phyloP scores from a whole-genome alignment of 2,888 invertebrate species.

The Plebejus melissa region DNA sequence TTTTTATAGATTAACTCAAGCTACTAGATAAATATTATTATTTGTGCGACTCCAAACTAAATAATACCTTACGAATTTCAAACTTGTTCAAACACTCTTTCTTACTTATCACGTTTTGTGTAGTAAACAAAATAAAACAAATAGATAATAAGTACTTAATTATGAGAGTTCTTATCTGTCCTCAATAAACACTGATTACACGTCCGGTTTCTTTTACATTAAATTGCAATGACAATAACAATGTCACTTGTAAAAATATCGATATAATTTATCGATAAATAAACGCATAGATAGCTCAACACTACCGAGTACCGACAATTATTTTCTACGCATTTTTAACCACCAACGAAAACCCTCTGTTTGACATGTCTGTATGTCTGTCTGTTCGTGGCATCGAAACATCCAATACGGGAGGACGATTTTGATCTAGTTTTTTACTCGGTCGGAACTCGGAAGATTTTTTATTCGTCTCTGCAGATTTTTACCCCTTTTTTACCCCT shows the following conservation, averaged over 20 bases:
- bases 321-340: neutral
- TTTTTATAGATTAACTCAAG: too few relatives aligned
- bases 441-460: too few relatives aligned
- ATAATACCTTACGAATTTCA: neutral
- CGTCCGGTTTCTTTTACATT: slow-evolving; percentile 21
- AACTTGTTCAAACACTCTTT: neutral
- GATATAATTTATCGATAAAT: neutral
- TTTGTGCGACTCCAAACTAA: too few relatives aligned
- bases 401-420: too few relatives aligned
- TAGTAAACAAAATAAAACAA: neutral
- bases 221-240: slow-evolving; percentile 14
- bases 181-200: slow-evolving; percentile 14
- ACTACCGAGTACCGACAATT: neutral
- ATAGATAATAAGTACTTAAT: neutral
- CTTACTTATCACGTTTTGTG: neutral
- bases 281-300: neutral
- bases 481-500: too few relatives aligned
- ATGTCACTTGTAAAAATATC: slow-evolving; percentile 11
- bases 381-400: too few relatives aligned
- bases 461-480: too few relatives aligned
- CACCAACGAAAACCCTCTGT: neutral
- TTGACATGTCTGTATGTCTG: neutral
- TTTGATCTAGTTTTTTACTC: too few relatives aligned
- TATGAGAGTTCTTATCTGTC: slow-evolving; percentile 14
- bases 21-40: too few relatives aligned